Percentiles rank a stretch among this genome's conserved stretches.
phyloP scores from a whole-genome alignment of 2,888 invertebrate genomes.

The Ceramica pisi region DNA sequence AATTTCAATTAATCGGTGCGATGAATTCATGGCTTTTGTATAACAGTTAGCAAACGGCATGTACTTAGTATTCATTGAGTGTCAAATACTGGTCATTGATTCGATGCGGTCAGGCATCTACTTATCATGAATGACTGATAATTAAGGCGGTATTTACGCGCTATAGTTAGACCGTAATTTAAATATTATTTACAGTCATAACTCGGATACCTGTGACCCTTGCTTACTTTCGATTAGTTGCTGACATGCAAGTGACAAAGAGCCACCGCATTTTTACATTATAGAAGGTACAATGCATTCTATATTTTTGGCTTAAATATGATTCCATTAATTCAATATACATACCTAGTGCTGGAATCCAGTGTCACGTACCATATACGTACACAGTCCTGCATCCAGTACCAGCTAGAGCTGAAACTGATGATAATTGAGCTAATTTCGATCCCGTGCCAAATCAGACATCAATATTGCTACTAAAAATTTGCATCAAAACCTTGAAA shows the following conservation, averaged over 20 bases:
- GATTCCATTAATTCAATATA: too few species aligned
- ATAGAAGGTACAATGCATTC: too few species aligned
- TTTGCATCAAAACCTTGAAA: slow-evolving; percentile 1
- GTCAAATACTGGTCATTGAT: slow-evolving; percentile 3
- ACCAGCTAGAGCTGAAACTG: neutral
- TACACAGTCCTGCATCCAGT: too few species aligned
- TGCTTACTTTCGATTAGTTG: neutral
- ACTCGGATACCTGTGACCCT: neutral
- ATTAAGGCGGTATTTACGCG: neutral
- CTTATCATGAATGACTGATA: neutral
- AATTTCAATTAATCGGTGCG: slow-evolving; percentile 24
- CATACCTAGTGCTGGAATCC: too few species aligned
- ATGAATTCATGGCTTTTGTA: neutral
- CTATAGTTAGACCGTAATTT: neutral
- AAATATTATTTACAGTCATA: neutral
- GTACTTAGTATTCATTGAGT: slow-evolving; percentile 1
- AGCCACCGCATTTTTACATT: too few species aligned
- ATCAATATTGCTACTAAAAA: neutral
- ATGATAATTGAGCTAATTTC: neutral
- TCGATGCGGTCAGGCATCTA: neutral
- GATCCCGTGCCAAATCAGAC: neutral
- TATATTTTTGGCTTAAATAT: too few species aligned
- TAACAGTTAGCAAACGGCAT: neutral
- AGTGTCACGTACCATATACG: too few species aligned
- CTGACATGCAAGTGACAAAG: too few species aligned